Evolutionary conservation across 2,113 vertebrate genomes (phyloP).

Genomic region (Athene noctua): DNA sequence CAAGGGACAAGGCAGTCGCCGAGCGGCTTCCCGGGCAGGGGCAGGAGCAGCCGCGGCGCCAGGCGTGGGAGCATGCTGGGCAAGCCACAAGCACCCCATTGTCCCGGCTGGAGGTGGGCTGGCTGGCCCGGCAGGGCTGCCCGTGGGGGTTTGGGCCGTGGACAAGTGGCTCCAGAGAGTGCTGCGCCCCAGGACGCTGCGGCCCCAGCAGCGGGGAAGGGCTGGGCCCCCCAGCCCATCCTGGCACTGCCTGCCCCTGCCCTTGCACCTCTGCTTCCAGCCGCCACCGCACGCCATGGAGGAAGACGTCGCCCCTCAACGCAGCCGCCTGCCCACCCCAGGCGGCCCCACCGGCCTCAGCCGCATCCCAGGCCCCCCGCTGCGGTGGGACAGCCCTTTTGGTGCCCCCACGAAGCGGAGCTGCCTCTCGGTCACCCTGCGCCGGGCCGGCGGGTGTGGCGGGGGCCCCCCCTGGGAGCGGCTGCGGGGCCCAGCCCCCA

Average conservation of each 20-base stretch:
- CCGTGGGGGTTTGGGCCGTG: not conserved
- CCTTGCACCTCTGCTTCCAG: not conserved
- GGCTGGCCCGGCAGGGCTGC: not conserved
- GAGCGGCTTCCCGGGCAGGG: not conserved
- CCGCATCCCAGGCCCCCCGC: not conserved
- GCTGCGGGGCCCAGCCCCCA: not conserved
- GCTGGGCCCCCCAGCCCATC: not conserved
- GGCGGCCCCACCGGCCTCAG: not conserved
- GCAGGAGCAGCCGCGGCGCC: not conserved
- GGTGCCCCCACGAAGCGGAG: not conserved
- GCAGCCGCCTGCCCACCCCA: not conserved
- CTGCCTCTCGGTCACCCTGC: slow-evolving; percentile 3
- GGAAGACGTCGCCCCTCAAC: not conserved
- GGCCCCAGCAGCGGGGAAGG: not conserved
- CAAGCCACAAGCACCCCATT: slow-evolving; percentile 28
- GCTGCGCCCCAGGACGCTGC: not conserved
- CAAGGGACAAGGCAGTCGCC: too few species aligned
- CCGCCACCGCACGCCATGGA: not conserved
- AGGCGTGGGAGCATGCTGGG: not conserved
- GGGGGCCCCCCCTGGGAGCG: not conserved
- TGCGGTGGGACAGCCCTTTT: not conserved
- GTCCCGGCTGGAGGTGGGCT: not conserved
- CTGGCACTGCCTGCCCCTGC: not conserved
- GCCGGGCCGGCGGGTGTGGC: rapidly evolving
- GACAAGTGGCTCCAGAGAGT: not conserved